These are phyloP conservation scores for Redunca redunca DNA, from an alignment of 2,113 vertebrate genomes.

Conservation along the genomic window DNA sequence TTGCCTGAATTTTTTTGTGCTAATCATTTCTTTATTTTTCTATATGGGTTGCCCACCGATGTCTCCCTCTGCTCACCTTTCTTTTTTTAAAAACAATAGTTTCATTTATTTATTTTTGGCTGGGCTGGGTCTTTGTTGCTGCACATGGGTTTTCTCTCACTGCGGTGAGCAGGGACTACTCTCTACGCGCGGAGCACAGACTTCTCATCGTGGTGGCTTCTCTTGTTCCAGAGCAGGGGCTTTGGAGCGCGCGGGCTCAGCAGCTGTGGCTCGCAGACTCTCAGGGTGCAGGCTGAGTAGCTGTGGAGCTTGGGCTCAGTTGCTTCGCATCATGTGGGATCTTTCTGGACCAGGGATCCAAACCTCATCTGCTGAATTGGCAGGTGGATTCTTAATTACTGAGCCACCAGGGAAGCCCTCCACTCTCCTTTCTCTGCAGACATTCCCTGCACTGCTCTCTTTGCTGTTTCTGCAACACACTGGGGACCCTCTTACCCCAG, in stretches of 20 bases:
- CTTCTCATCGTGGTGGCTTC: neutral
- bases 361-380: neutral
- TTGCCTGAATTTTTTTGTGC: neutral
- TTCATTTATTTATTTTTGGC: neutral
- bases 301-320: neutral
- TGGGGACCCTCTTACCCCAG: neutral
- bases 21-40: neutral
- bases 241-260: neutral
- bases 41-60: neutral
- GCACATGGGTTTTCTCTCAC: neutral
- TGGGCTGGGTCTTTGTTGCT: neutral
- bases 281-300: neutral
- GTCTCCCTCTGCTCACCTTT: neutral
- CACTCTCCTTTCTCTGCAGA: neutral
- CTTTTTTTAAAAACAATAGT: neutral
- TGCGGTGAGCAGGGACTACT: neutral
- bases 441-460: no score
- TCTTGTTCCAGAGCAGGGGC: neutral
- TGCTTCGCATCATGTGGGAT: neutral
- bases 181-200: neutral
- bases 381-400: neutral
- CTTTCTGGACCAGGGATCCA: neutral
- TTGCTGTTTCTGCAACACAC: neutral
- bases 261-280: fast-evolving
- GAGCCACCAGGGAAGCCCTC: neutral